phyloP scores from a whole-genome alignment of 2,888 invertebrate genomes.

The Torymus aiolomorphi region DNA sequence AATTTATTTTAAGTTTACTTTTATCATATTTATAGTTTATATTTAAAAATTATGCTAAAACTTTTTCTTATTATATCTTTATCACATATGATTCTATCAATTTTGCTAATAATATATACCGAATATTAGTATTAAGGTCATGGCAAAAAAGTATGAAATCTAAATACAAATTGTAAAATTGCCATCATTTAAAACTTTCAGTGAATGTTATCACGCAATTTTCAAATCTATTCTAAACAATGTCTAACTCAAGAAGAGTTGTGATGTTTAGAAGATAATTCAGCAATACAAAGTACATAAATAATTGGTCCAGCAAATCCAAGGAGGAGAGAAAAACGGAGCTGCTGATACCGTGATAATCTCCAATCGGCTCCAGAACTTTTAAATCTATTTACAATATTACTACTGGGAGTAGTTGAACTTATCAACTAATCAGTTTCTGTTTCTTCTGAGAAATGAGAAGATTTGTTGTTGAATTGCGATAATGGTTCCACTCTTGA shows the following conservation, averaged over 20 bases:
- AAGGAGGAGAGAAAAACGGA: conserved; percentile 82
- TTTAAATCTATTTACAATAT: conserved; percentile 79
- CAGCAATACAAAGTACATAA: conserved; percentile 80
- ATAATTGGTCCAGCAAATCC: conserved; percentile 85
- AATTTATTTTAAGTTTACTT: too few relatives aligned
- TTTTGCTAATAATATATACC: not conserved
- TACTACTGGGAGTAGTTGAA: conserved; percentile 73
- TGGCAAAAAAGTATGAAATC: too few relatives aligned
- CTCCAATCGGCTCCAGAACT: conserved; percentile 90
- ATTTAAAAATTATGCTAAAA: conserved; percentile 27
- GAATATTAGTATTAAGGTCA: not conserved
- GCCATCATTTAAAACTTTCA: not conserved
- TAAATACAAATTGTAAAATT: conserved; percentile 2
- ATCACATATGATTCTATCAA: conserved; percentile 29
- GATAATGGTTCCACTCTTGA: conserved; percentile 67
- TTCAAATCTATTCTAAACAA: conserved; percentile 15
- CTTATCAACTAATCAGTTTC: conserved; percentile 67
- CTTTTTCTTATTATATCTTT: conserved; percentile 19
- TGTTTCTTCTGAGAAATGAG: conserved; percentile 62
- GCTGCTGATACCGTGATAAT: conserved; percentile 85
- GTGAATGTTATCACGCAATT: conserved; percentile 13
- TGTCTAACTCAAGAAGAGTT: conserved; percentile 14
- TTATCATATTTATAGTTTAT: conserved; percentile 12
- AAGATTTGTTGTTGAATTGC: conserved; percentile 58
- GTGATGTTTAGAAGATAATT: conserved; percentile 76